Conservation (phyloP, 1,140 invertebrate species). For the Habropoda laboriosa region DNA sequence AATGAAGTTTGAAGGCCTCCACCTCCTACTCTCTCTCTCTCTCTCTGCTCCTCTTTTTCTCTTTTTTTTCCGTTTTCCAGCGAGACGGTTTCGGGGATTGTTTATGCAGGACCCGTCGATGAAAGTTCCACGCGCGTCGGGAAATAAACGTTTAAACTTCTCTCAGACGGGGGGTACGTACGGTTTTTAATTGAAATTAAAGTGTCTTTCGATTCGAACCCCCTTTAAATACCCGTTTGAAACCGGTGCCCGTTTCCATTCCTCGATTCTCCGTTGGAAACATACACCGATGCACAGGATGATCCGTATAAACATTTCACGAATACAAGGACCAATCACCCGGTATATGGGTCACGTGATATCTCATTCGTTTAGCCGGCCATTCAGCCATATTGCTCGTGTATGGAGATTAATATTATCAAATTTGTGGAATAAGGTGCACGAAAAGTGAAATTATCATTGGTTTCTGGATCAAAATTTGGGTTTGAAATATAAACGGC, state of each 20-base stretch:
- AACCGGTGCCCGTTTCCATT: neutral
- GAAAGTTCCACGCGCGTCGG: constrained; percentile 27
- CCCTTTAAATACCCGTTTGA: neutral
- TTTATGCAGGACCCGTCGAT: constrained; percentile 28
- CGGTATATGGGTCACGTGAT: no score
- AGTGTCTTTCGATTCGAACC: neutral
- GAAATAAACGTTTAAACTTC: constrained; percentile 45
- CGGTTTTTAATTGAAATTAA: constrained; percentile 27
- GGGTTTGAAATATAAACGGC: no score
- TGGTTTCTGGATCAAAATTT: no score
- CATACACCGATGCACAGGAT: no score
- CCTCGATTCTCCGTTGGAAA: neutral
- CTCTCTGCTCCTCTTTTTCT: neutral
- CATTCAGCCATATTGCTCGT: no score
- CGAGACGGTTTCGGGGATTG: constrained; percentile 40
- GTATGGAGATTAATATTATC: no score
- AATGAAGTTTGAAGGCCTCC: constrained; percentile 43
- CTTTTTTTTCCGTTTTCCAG: neutral
- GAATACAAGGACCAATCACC: no score
- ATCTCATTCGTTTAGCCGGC: no score
- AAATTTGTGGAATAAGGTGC: no score
- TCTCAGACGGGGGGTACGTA: neutral
- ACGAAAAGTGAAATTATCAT: no score
- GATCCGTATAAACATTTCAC: no score
- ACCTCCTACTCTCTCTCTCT: neutral